Base-by-base conservation (phyloP, 2,113 vertebrate species). In the Platycercus adscitus region DNA sequence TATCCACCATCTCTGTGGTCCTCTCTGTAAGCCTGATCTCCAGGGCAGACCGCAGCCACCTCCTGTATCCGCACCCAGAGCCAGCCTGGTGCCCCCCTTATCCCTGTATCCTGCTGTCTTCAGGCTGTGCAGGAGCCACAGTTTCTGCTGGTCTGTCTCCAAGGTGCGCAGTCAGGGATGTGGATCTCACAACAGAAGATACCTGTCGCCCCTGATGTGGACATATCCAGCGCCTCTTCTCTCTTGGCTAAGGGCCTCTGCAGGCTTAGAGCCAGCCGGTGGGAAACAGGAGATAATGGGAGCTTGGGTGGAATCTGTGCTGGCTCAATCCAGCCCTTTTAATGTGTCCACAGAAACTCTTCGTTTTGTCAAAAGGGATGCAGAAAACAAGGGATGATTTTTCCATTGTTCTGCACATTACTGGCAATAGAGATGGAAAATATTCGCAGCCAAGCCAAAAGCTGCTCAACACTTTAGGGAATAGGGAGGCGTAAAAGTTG, bases 401-500 rank as follows among this genome's bases (percentile, higher is more conserved):
- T 68, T 86, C 46, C 68, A 88, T 93, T 95, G 91, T 91, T 91
- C 63, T 86, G 58, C 26, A 53, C 0, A 0, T 75, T 65, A 43
- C 82, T 95, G 90, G 71, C 91, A 90, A 77, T 18, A 66, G 60
- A 81, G 88, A 86, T 75, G 85, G 93, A 92, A 96, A 95, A 91
- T 91, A 81, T 71, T 70, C 76, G 31, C 2, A 1, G 31, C 58
- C 25, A 66, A 85, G 71, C 63, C 79, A 94, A 91, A 76, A 82
- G 49, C 41, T 81, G 58, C 60, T 90, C 64, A 50, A 73, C 33
- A 7, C 46, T 83, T 89, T 43, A 39, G 76, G 85, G 89, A 91
- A 80, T 9, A 73, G 35, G 35, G 72, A 70, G 64, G 55, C 83
- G 60, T 91, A 64, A 78, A 93, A 86, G 39, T 72, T 94, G 31